Evolutionary conservation across 1,140 invertebrate genomes (phyloP).

Genomic region (Lepidurus arcticus): DNA sequence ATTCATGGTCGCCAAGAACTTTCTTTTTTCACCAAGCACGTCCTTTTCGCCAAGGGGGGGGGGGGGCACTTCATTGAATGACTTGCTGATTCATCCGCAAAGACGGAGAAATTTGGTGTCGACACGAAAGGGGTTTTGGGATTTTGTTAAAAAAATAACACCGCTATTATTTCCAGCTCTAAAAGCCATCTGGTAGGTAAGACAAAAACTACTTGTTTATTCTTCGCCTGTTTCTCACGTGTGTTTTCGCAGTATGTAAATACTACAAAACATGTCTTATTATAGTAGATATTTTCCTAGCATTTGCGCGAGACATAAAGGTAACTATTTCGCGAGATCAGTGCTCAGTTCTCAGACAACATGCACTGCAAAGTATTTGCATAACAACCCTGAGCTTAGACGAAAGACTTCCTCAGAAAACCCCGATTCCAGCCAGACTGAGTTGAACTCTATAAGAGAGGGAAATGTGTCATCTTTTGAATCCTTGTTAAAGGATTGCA

Average conservation of each 20-base stretch:
- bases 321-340: neutral
- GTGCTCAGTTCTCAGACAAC: neutral
- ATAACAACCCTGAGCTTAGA: neutral
- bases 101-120: no score
- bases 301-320: neutral
- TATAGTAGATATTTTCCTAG: neutral
- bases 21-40: no score
- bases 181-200: neutral
- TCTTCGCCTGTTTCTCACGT: neutral
- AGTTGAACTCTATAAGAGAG: neutral
- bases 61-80: no score
- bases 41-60: no score
- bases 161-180: neutral
- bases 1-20: no score
- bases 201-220: neutral
- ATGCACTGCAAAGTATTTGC: neutral
- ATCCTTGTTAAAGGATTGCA: slow-evolving; percentile 43
- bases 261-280: neutral
- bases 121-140: no score
- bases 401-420: neutral
- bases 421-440: no score
- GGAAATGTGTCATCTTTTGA: slow-evolving; percentile 40
- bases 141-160: no score
- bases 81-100: no score
- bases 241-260: neutral